A percentile compares a stretch with the other conserved stretches of the same genome.
These are phyloP conservation scores for Aegithalos caudatus DNA, from an alignment of 2,113 vertebrate genomes.

Conservation along the genomic window DNA sequence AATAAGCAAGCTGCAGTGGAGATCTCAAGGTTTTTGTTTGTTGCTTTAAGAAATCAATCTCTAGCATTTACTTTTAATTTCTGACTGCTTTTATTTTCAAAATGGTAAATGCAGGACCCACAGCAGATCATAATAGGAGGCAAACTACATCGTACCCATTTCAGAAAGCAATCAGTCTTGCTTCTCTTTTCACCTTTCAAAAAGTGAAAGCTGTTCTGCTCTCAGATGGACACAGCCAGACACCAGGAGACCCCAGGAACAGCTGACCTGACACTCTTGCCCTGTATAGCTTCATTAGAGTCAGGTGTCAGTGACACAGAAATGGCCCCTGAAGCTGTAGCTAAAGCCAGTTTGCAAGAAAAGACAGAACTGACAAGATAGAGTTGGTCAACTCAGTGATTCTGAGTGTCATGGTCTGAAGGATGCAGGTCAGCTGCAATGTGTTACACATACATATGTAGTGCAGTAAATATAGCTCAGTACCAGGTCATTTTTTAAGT, in stretches of 20 bases:
- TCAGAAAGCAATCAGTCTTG: background rate
- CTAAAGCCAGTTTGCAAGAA: background rate
- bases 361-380: background rate
- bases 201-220: background rate
- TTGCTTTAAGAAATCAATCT: constrained; percentile 17
- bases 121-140: background rate
- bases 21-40: background rate
- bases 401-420: background rate
- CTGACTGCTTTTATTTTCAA: background rate
- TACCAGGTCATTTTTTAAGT: background rate
- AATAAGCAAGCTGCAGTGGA: background rate
- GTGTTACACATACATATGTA: background rate
- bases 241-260: background rate
- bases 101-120: background rate
- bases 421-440: background rate
- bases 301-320: background rate
- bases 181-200: background rate
- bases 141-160: background rate
- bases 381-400: background rate
- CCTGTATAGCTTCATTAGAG: background rate
- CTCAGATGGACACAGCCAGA: background rate
- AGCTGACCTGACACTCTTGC: background rate
- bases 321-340: background rate
- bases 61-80: background rate
- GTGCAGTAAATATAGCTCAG: background rate